Evolutionary conservation across 2,888 invertebrate genomes (phyloP).

Genomic region (Endotricha flammealis): DNA sequence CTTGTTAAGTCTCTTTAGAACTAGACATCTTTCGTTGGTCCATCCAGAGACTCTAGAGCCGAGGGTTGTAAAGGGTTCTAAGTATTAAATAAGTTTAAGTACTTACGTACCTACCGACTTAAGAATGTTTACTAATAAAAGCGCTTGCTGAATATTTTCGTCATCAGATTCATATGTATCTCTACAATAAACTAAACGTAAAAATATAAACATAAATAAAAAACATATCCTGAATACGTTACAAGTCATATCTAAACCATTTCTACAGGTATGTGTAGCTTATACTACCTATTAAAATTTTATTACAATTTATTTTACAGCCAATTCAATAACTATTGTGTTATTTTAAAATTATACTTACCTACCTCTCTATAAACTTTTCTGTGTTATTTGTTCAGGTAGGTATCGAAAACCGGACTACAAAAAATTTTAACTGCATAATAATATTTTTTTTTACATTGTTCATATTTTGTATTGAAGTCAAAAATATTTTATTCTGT

Average conservation of each 20-base stretch:
- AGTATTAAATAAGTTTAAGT: neutral
- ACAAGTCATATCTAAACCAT: constrained; percentile 30
- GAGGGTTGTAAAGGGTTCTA: no score
- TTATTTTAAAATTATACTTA: no score
- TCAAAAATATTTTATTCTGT: no score
- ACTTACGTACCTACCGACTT: constrained; percentile 41
- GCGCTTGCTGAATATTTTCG: constrained; percentile 34
- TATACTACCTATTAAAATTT: constrained; percentile 3
- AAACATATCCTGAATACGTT: constrained; percentile 17
- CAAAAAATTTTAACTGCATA: no score
- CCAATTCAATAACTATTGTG: neutral
- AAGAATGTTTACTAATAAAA: constrained; percentile 38
- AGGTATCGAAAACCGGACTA: no score
- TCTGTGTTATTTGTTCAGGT: no score
- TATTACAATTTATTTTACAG: constrained; percentile 4
- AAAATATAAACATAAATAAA: constrained; percentile 11
- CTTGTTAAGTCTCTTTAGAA: no score
- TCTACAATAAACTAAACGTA: neutral
- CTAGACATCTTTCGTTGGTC: no score
- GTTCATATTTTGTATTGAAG: no score
- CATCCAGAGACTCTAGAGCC: no score
- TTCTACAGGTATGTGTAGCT: constrained; percentile 15
- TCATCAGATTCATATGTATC: constrained; percentile 27
- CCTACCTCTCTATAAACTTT: no score
- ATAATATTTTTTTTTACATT: no score